Percentiles rank a stretch among this genome's conserved stretches.
phyloP scores from a whole-genome alignment of 2,797 vertebrate genomes.

The Hoplostethus atlanticus region DNA sequence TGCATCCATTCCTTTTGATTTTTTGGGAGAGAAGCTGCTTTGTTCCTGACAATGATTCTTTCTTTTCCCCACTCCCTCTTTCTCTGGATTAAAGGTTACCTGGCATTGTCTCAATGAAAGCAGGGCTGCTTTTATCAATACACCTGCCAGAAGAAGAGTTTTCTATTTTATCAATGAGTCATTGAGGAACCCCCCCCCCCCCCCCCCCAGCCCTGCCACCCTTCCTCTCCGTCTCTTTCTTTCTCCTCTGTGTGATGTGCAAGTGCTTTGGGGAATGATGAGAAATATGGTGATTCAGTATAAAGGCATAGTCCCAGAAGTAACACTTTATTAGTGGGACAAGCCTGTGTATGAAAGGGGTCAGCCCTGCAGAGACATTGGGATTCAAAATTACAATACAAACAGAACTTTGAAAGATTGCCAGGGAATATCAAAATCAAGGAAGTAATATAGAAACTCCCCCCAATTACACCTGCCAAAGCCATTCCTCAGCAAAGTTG shows the following conservation, averaged over 20 bases:
- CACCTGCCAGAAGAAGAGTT: constrained; percentile 29
- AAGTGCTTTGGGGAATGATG: constrained; percentile 2
- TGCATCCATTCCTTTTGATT: constrained; percentile 43
- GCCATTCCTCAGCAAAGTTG: not conserved
- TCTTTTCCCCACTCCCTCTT: constrained; percentile 4
- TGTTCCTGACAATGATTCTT: constrained; percentile 39
- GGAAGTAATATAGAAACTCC: constrained; percentile 17
- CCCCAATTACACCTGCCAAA: constrained; percentile 19
- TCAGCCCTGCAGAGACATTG: constrained; percentile 34
- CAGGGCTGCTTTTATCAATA: constrained; percentile 30
- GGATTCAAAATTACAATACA: constrained; percentile 31
- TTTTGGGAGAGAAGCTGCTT: constrained; percentile 29
- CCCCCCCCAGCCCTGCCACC: not conserved
- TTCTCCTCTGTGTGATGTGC: constrained; percentile 18
- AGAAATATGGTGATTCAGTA: constrained; percentile 16
- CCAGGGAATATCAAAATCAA: constrained; percentile 24
- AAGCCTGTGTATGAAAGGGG: constrained; percentile 20
- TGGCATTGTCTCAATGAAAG: constrained; percentile 42
- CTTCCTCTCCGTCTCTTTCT: not conserved
- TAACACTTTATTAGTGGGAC: constrained; percentile 34
- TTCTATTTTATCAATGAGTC: constrained; percentile 44
- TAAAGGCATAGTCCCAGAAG: constrained; percentile 27
- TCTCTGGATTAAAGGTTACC: constrained; percentile 26
- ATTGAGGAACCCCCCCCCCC: constrained; percentile 15
- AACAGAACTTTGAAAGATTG: constrained; percentile 13